These are phyloP conservation scores for Geopemphigus sp. DNA, from an alignment of 1,140 invertebrate species.

Conservation along the genomic window DNA sequence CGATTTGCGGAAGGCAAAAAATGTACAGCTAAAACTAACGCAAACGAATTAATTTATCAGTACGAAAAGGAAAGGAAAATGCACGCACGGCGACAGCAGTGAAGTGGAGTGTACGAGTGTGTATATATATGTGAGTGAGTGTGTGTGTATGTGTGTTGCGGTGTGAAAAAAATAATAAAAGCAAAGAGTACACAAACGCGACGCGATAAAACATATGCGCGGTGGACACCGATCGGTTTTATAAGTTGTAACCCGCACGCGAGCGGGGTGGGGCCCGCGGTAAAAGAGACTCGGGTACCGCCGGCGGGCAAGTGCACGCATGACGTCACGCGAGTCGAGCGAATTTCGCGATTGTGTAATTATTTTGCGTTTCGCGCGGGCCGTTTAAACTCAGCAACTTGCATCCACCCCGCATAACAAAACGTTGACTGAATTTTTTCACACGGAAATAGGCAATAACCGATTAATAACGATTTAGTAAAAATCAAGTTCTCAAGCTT, in stretches of 20 bases:
- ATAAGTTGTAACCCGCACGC: neutral
- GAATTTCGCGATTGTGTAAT: neutral
- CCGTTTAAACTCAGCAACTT: neutral
- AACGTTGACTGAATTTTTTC: too few species aligned
- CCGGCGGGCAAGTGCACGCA: neutral
- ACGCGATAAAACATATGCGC: conserved; percentile 39
- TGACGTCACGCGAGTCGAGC: neutral
- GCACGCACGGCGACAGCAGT: neutral
- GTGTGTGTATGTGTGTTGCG: too few species aligned
- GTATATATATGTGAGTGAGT: too few species aligned
- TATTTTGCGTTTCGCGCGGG: neutral
- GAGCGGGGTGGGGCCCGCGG: neutral
- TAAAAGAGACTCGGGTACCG: neutral
- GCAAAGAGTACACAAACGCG: conserved; percentile 48
- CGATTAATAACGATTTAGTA: too few species aligned
- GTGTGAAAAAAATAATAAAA: neutral
- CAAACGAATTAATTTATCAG: conserved; percentile 38
- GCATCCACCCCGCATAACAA: too few species aligned
- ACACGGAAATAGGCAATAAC: too few species aligned
- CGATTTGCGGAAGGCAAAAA: neutral
- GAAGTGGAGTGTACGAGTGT: too few species aligned
- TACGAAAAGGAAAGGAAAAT: conserved; percentile 13
- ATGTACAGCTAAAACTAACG: neutral
- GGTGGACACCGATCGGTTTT: neutral
- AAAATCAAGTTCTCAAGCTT: too few species aligned